Conservation (phyloP, 2,113 vertebrate species). For the Brachyistius frenatus region DNA sequence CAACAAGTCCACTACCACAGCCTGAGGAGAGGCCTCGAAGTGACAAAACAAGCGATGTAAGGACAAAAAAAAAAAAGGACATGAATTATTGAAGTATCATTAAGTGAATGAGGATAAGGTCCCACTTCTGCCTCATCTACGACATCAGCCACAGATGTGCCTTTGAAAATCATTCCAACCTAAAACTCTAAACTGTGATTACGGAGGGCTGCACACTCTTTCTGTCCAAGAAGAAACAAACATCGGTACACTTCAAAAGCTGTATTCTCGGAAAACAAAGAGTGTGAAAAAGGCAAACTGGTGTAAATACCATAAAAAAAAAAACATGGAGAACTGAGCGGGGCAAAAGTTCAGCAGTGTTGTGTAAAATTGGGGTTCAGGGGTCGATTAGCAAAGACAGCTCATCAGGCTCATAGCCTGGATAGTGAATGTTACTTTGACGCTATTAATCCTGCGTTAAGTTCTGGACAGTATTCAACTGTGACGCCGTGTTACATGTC, state of each 20-base stretch:
- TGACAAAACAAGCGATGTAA: neutral
- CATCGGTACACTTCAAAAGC: neutral
- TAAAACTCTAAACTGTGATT: too few species aligned
- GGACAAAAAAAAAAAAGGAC: neutral
- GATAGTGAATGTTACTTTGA: conserved; percentile 40
- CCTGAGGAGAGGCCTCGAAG: conserved; percentile 74
- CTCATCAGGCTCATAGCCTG: conserved; percentile 24
- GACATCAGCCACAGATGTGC: conserved; percentile 9
- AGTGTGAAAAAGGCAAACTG: conserved; percentile 7
- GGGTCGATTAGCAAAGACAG: conserved; percentile 32
- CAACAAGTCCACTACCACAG: conserved; percentile 91
- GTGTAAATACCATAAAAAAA: neutral
- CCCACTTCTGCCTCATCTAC: neutral
- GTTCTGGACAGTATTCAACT: neutral
- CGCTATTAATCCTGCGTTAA: neutral
- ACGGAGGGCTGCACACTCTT: neutral
- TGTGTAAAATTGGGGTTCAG: conserved; percentile 7
- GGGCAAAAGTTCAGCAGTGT: conserved; percentile 3
- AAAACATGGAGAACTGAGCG: neutral
- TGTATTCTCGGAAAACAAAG: conserved; percentile 6
- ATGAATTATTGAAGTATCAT: conserved; percentile 1
- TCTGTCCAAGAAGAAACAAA: neutral
- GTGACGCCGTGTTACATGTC: neutral
- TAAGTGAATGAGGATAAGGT: conserved; percentile 6
- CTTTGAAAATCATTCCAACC: conserved; percentile 4